Conservation (phyloP, 1,140 invertebrate genomes). For the Ips nitidus region DNA sequence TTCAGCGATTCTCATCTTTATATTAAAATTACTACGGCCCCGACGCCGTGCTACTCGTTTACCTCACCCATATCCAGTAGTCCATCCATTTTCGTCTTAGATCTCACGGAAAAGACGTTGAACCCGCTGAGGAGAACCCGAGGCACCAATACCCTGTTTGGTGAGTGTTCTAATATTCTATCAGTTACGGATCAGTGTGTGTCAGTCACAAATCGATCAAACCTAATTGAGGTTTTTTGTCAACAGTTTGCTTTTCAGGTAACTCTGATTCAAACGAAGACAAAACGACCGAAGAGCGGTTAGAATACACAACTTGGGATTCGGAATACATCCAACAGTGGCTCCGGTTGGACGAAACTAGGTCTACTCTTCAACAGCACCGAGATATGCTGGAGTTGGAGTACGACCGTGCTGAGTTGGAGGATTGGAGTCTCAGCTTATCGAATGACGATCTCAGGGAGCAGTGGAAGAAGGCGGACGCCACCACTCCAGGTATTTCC, state of each 20-base stretch:
- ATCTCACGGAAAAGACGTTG: slow-evolving; percentile 54
- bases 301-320: slow-evolving; percentile 67
- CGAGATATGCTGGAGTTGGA: slow-evolving; percentile 68
- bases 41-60: slow-evolving; percentile 56
- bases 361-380: slow-evolving; percentile 65
- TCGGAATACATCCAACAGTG: slow-evolving; percentile 75
- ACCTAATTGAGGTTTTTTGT: slow-evolving; percentile 23
- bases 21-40: slow-evolving; percentile 63
- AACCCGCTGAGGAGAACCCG: slow-evolving; percentile 53
- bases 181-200: neutral
- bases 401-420: slow-evolving; percentile 73
- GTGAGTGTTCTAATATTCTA: slow-evolving; percentile 27
- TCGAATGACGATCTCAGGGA: slow-evolving; percentile 67
- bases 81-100: slow-evolving; percentile 60
- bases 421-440: slow-evolving; percentile 76
- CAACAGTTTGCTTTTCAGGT: slow-evolving; percentile 39
- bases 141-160: slow-evolving; percentile 50
- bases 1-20: slow-evolving; percentile 73
- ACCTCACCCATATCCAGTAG: slow-evolving; percentile 59
- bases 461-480: slow-evolving; percentile 46
- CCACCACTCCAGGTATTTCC: slow-evolving; percentile 30
- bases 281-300: slow-evolving; percentile 55
- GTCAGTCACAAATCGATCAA: neutral
- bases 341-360: slow-evolving; percentile 69
- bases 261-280: slow-evolving; percentile 43